A percentile compares a stretch with the other conserved stretches of the same genome.
Conservation (phyloP, 2,113 vertebrate genomes). For the Oxyruncus cristatus region DNA sequence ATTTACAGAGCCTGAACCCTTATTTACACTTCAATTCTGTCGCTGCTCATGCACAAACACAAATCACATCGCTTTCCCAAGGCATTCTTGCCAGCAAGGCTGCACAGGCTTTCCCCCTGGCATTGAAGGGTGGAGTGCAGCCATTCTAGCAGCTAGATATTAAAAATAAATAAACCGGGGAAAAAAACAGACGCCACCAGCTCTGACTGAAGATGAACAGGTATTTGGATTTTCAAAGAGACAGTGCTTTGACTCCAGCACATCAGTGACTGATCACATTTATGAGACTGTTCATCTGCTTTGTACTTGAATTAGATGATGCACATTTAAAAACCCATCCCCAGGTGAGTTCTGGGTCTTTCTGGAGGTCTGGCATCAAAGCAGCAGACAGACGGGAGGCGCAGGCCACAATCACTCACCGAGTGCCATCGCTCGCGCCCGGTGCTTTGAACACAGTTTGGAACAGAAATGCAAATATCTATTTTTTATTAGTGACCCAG, state of each 20-base stretch:
- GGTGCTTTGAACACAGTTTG: background rate
- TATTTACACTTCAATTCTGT: slow-evolving; percentile 19
- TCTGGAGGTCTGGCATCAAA: background rate
- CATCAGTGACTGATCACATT: background rate
- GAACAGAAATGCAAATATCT: slow-evolving; percentile 5
- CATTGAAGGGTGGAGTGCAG: background rate
- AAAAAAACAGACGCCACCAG: background rate
- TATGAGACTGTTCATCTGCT: background rate
- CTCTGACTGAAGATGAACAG: background rate
- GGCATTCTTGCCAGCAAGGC: background rate
- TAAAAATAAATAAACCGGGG: background rate
- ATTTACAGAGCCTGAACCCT: background rate
- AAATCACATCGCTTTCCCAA: background rate
- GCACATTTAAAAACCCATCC: background rate
- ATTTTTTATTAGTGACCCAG: background rate
- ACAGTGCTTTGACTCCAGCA: background rate
- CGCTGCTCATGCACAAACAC: background rate
- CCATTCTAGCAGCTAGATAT: background rate
- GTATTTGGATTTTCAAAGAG: background rate
- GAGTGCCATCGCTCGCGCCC: accelerated
- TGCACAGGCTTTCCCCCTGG: background rate
- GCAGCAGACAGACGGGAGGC: background rate
- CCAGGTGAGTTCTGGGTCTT: background rate
- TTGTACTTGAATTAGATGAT: background rate
- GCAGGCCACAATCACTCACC: background rate